Base-by-base conservation (phyloP, 2,113 vertebrate species). In the Tachycineta bicolor region DNA sequence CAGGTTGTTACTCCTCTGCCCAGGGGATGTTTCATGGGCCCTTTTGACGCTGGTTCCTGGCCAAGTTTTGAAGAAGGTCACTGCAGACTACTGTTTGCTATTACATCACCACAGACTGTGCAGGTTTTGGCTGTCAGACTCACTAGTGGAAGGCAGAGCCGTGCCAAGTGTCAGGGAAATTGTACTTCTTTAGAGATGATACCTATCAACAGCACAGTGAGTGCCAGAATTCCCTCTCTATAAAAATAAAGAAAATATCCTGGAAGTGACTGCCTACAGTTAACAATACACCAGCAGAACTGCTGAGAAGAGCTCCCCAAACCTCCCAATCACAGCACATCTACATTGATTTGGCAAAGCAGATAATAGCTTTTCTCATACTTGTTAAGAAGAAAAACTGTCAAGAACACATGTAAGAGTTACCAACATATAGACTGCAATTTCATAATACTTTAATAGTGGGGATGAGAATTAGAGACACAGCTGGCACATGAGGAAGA, bases 31-130 rank as follows among this genome's bases (percentile, higher is more conserved):
- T 91, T 62, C 55, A 26, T 47, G 60, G 87, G 56, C 50, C 7
- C 86, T 80, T 90, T 53, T 83, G 90, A 39, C 90, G 78, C 24
- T 23, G 52, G 39, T 68, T 95, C 47, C 83, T 50, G 31, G 79
- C 76, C 80, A 74, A 56, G 28, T 60, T 88, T 78, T 50, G 68
- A 68, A 80, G 81, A 89, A 93, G 85, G 85, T 94, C 91, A 63
- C 60, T 90, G 63, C 75, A 88, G 95, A 88, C 59, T 74, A 31
- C 53, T 46, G 34, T 63, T 76, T 78, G 47, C 52, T 67, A 59
- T 94, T 70, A 43, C 64, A 67, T 83, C 73, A 78, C 46, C 64
- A 64, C 41, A 60, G 44, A 70, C 44, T 55, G 10, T 23, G 68
- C 44, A 80, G 49, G 12, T 22, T 86, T 96, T 80, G 88, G 85